Evolutionary conservation across 1,140 invertebrate genomes (phyloP), one percentile per base, ranked within the genome.

Genomic region (Aradophagus sp.): DNA sequence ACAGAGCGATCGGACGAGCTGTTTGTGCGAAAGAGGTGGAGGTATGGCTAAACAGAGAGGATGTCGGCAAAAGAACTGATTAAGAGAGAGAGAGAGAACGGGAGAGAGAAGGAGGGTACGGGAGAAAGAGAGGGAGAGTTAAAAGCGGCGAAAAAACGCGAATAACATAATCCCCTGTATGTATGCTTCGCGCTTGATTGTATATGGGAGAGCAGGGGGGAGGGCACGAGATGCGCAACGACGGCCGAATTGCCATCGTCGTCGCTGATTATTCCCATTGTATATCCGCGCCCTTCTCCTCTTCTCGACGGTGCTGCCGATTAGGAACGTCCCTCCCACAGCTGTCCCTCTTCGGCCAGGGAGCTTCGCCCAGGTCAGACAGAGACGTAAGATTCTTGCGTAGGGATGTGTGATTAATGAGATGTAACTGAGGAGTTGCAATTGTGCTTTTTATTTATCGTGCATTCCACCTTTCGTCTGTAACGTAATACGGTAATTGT

Each of bases 261-360:
- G 79, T 79, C 77, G 75, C 76, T 79, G 76, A 81, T 83, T 83
- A 80, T 83, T 80, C 73, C 74, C 68, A 80, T 83, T 84, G 77
- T 83, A 73, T 52, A 48, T 66, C 65, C 63, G 47, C 12, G 42
- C 38, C 41, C 35, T 32, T 23, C 47, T 26, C 52, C 52, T 50
- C 41, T 27, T 55, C 32, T 52, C 38, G n/a, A 23, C 58, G 32
- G 15, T 34, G 7, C 29, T 52, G 31, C 39, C 69, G 41, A 44
- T 67, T 66, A 58, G 41, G 39, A 31, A 63, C 58, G 45, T 52
- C 47, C 58, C 58, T 35, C 45, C 12, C 39, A 26, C 17, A 8
- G 6, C 17, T 42, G 29, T 61, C 58, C 38, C 36, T n/a, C 10
- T 41, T 14, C 5, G 7, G 15, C 7, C 6, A 6, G 13, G 7